phyloP scores from a whole-genome alignment of 2,113 vertebrate species.

The Chaenocephalus aceratus region DNA sequence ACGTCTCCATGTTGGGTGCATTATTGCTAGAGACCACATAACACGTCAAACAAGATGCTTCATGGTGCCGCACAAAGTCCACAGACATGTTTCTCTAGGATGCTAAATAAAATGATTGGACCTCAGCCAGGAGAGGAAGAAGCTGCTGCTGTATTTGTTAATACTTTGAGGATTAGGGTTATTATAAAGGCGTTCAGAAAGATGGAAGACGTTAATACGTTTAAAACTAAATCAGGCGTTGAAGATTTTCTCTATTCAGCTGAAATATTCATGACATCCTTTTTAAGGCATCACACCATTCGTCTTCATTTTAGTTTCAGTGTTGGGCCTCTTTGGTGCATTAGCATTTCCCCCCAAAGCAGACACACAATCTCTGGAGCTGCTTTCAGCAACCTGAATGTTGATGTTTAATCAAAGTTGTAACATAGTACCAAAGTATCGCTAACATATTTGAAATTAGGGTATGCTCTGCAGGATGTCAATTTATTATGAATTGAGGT shows the following conservation, averaged over 20 bases:
- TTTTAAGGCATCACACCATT: constrained; percentile 55
- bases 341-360: constrained; percentile 44
- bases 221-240: constrained; percentile 10
- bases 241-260: constrained; percentile 7
- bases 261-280: constrained; percentile 54
- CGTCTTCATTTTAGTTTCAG: constrained; percentile 21
- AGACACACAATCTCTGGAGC: constrained; percentile 36
- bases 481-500: constrained; percentile 1
- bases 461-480: neutral
- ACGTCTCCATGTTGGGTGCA: constrained; percentile 18
- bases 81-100: constrained; percentile 25
- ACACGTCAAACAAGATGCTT: constrained; percentile 50
- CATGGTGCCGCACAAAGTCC: constrained; percentile 16
- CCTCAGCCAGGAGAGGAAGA: constrained; percentile 5
- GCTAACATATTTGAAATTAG: constrained; percentile 11
- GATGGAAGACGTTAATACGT: constrained; percentile 63
- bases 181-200: constrained; percentile 31
- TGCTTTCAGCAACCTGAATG: constrained; percentile 28
- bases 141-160: constrained; percentile 6
- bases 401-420: constrained; percentile 6
- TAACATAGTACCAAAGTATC: constrained; percentile 15
- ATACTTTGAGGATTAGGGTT: constrained; percentile 20
- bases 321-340: constrained; percentile 68
- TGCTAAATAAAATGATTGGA: constrained; percentile 15
- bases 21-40: constrained; percentile 74